These are phyloP conservation scores for Panthera tigris DNA, from an alignment of 2,113 vertebrate genomes.

Conservation along the genomic window DNA sequence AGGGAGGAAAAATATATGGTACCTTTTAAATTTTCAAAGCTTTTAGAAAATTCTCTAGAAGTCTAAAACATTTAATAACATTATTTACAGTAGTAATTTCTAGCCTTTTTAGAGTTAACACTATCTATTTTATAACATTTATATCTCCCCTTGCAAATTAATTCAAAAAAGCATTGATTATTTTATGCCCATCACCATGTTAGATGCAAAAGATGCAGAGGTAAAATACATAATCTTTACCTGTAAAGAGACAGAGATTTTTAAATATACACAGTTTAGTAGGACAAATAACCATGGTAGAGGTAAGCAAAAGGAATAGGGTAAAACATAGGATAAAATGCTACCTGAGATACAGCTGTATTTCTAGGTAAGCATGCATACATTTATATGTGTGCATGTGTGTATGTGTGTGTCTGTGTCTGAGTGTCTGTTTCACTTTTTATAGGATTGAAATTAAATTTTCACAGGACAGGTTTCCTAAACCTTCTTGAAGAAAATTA, in stretches of 20 bases:
- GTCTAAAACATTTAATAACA: background rate
- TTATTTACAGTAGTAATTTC: background rate
- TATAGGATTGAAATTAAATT: constrained; percentile 15
- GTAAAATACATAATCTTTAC: background rate
- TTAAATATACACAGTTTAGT: background rate
- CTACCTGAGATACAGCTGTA: background rate
- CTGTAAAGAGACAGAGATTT: background rate
- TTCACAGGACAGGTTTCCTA: background rate
- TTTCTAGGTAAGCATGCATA: background rate
- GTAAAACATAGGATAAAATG: background rate
- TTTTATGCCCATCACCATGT: background rate
- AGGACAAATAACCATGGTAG: background rate
- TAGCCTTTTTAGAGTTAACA: background rate
- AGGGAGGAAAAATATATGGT: background rate
- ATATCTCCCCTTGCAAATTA: background rate
- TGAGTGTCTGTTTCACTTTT: background rate
- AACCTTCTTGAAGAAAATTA: background rate
- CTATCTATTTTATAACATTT: background rate
- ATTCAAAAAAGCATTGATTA: background rate
- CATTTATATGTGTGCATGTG: background rate
- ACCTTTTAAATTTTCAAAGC: background rate
- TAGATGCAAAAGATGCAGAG: background rate
- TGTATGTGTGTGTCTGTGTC: background rate
- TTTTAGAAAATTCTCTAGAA: background rate
- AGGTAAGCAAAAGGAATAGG: background rate